Percentiles rank a stretch among this genome's conserved stretches.
Conservation (phyloP, 2,888 invertebrate genomes). For the Lithophane socia region DNA sequence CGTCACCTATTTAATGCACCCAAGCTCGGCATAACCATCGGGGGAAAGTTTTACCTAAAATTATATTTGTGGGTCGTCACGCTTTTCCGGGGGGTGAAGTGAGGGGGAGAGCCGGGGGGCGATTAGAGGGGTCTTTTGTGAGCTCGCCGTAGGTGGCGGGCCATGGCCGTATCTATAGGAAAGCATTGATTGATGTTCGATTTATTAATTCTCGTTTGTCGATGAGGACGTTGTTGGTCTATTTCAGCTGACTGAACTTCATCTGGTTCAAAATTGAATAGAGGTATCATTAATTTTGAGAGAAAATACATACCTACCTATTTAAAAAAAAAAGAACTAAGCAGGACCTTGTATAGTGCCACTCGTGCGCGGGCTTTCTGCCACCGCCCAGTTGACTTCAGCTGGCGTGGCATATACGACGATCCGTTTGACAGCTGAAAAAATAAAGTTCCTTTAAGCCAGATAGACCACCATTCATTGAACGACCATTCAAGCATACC, state of each 20-base stretch:
- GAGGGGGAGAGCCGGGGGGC: constrained; percentile 75
- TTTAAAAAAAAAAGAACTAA: neutral
- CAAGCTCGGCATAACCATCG: constrained; percentile 83
- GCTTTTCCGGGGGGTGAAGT: constrained; percentile 83
- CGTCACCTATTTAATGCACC: constrained; percentile 81
- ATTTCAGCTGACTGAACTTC: neutral
- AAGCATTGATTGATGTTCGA: constrained; percentile 64
- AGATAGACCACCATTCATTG: neutral
- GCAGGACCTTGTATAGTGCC: neutral
- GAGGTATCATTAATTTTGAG: neutral
- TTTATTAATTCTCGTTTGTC: constrained; percentile 54
- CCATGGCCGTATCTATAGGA: constrained; percentile 80
- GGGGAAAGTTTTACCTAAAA: constrained; percentile 89
- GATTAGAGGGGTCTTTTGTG: constrained; percentile 88
- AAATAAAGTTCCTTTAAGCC: too few relatives aligned
- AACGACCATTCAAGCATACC: neutral
- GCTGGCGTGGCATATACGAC: neutral
- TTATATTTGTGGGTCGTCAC: constrained; percentile 91
- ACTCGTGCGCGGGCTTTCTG: neutral
- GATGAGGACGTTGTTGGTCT: neutral
- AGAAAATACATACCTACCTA: neutral
- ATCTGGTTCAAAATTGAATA: neutral
- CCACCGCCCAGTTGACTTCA: neutral
- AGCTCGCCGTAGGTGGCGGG: constrained; percentile 82
- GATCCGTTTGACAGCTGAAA: neutral